Conservation (phyloP, 2,113 vertebrate species). For the Drymodes brunneopygia region DNA sequence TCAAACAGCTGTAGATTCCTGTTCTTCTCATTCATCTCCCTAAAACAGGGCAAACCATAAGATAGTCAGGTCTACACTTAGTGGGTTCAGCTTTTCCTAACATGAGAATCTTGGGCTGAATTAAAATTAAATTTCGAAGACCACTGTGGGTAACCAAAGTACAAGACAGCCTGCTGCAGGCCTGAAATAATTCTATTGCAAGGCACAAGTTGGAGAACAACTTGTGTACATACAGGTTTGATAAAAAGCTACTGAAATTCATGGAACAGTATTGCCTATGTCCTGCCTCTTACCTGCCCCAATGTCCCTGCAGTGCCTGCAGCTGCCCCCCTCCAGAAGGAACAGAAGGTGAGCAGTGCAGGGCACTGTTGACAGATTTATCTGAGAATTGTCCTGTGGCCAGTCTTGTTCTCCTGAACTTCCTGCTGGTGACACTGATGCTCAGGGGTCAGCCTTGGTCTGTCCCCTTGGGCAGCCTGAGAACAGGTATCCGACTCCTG, state of each 20-base stretch:
- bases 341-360: background rate
- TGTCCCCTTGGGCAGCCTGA: background rate
- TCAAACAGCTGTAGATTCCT: background rate
- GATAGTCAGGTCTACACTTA: background rate
- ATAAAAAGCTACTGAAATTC: background rate
- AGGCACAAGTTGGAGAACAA: background rate
- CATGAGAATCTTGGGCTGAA: background rate
- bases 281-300: background rate
- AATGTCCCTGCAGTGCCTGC: background rate
- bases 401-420: background rate
- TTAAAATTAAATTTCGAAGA: background rate
- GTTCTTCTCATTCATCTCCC: background rate
- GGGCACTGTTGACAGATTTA: background rate
- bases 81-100: background rate
- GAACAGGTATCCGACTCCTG: background rate
- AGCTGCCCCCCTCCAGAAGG: background rate
- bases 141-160: background rate
- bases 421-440: background rate
- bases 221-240: background rate
- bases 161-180: background rate
- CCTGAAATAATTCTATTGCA: background rate
- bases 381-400: background rate
- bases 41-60: background rate
- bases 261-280: background rate
- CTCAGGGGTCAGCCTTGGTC: background rate